A percentile compares a stretch with the other conserved stretches of the same genome.
Evolutionary conservation across 1,140 invertebrate species (phyloP).

Genomic region (Aricia agestis): DNA sequence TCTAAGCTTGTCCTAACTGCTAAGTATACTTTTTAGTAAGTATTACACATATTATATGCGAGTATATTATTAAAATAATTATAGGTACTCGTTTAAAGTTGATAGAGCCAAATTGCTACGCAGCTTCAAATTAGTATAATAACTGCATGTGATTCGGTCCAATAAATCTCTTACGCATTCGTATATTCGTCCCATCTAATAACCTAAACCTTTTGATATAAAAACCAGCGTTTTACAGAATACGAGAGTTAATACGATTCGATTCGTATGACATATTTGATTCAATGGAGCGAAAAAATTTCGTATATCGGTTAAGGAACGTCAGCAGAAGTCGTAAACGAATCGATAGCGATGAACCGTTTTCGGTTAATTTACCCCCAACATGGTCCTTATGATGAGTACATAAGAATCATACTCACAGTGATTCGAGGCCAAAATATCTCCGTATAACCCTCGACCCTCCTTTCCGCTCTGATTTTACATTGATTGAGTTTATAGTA

Average conservation of each 20-base stretch:
- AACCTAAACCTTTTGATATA: not conserved
- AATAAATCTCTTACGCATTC: not conserved
- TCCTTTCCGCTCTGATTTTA: constrained; percentile 70
- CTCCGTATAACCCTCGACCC: constrained; percentile 57
- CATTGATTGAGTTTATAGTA: constrained; percentile 52
- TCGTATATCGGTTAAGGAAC: constrained; percentile 48
- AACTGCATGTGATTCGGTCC: too few relatives aligned
- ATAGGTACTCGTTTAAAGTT: too few relatives aligned
- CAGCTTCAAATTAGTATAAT: too few relatives aligned
- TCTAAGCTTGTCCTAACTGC: too few relatives aligned
- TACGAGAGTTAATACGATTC: constrained; percentile 15
- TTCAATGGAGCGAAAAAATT: constrained; percentile 32
- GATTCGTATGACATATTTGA: constrained; percentile 22
- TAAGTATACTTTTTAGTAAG: too few relatives aligned
- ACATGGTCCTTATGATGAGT: too few relatives aligned
- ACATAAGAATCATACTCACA: too few relatives aligned
- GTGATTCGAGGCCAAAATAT: too few relatives aligned
- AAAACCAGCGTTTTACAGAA: constrained; percentile 20
- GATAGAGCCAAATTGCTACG: too few relatives aligned
- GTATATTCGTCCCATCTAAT: not conserved
- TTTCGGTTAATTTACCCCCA: too few relatives aligned
- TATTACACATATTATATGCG: too few relatives aligned
- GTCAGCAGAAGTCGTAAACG: constrained; percentile 66
- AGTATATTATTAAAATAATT: too few relatives aligned
- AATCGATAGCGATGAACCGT: constrained; percentile 49